Evolutionary conservation across 1,140 invertebrate species (phyloP), one percentile per base, ranked within the genome.

Genomic region (Drosophila novamexicana): DNA sequence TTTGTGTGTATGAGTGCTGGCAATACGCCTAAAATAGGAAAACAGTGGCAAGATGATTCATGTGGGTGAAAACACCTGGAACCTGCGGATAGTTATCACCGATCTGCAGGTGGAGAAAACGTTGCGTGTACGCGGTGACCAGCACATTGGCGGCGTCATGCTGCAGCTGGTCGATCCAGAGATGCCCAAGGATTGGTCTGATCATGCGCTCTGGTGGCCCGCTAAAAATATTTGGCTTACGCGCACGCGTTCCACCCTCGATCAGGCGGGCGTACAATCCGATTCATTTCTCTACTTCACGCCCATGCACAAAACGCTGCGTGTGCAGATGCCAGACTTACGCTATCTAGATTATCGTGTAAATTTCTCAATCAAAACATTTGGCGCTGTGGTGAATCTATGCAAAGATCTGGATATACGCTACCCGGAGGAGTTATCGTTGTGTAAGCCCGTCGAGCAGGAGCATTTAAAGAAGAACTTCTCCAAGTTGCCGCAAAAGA

Each of bases 201-300:
- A 99, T 93, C 98, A 99, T 93, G 98, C 97, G 0, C 94, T 99
- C 0, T 99, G 99, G 98, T 99, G 99, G 99, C 98, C 98, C 0
- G 95, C 96, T 2, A 95, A 96, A 77, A 99, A 99, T 93, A 95
- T 95, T 77, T 99, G 99, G 99, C 94, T 99, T 42, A 96, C 96
- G 7, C 94, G 98, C 73, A 99, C 99, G 4, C 94, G 98, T 61
- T 98, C 97, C 64, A 99, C 99, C 0, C 93, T 99, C 45, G 98
- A 99, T 93, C 99, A 99, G 93, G 99, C 97, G 90, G 97, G 98
- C 0, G 98, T 99, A 1, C 98, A 98, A 73, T 98, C 99, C 1
- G 98, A 99, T 92, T 97, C 98, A 0, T 93, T 97, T 12, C 94
- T 99, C 1, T 95, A 99, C 91, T 99, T 99, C 93, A 99, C 98